These are phyloP conservation scores for Rhynchomys soricoides DNA, from an alignment of 2,113 vertebrate species.

Conservation along the genomic window DNA sequence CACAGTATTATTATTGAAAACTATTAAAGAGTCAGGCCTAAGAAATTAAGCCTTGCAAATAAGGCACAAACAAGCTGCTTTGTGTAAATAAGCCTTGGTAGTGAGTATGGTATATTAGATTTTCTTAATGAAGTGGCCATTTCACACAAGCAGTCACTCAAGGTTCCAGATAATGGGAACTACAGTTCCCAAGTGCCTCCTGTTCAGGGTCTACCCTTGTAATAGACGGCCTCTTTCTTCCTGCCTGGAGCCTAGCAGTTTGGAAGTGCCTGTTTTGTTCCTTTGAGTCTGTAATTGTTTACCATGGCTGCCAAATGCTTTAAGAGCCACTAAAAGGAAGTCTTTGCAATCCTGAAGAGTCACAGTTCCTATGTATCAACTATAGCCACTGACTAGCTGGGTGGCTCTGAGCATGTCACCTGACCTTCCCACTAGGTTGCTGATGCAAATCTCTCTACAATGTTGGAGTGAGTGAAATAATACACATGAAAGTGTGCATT, in stretches of 20 bases:
- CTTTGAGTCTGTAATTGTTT: background rate
- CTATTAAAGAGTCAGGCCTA: constrained; percentile 26
- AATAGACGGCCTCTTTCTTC: background rate
- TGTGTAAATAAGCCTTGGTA: background rate
- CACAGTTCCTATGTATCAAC: background rate
- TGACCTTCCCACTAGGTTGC: background rate
- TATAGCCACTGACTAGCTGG: background rate
- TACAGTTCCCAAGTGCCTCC: background rate
- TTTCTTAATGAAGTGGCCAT: background rate
- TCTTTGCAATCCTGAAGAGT: background rate
- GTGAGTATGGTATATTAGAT: background rate
- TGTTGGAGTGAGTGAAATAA: background rate
- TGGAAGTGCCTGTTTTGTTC: background rate
- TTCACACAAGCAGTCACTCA: background rate
- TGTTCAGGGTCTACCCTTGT: background rate
- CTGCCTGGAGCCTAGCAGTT: background rate
- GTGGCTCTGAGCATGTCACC: background rate
- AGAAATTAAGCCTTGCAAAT: constrained; percentile 46
- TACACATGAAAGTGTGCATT: background rate
- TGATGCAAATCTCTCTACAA: background rate
- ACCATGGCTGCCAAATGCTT: background rate
- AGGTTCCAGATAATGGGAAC: background rate
- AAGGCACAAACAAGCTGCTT: background rate
- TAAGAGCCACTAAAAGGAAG: background rate
- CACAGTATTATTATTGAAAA: background rate